Base-by-base conservation (phyloP, 2,797 vertebrate genomes). In the Neosalanx taihuensis region DNA sequence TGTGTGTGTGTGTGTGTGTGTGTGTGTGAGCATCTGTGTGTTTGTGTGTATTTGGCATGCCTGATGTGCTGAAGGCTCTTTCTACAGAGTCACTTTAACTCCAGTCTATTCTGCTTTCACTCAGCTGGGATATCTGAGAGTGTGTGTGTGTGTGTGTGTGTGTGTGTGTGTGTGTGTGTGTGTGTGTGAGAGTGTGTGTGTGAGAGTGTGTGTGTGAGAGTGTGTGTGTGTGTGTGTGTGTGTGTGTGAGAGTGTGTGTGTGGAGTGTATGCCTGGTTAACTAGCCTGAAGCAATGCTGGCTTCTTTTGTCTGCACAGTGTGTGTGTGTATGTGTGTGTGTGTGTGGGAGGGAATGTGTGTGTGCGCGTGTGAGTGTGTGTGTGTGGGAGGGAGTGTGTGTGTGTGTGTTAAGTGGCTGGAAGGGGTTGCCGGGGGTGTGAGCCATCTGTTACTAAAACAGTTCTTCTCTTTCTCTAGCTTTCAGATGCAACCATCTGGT, bases 361-460 rank as follows among this genome's bases (percentile, higher is more conserved):
- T n/a, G n/a, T n/a, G n/a, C n/a, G n/a, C n/a, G n/a, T n/a, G n/a
- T n/a, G n/a, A n/a, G n/a, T n/a, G n/a, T n/a, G n/a, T n/a, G n/a
- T 29, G 13, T 37, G 59, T 13, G 26, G n/a, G n/a, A n/a, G n/a
- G n/a, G n/a, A n/a, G n/a, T 49, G 57, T 67, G 6, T 41, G 67
- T 41, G 60, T 31, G 15, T 41, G 59, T 20, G 29, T 29, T 35
- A 79, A 31, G 60, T 75, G 70, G 37, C 64, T 26, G 72, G 71
- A 37, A 49, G 69, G 68, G 57, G 59, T 53, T 59, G 77, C 74
- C 75, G 3, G 70, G 78, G 41, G 30, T 64, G 69, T 59, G 61
- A 76, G 72, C 81, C 87, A 89, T 89, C 88, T 90, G 87, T 83
- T 86, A 67, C 75, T 74, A 57, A 84, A 83, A 79, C 69, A 78